Percentiles rank a stretch among this genome's conserved stretches.
Conservation (phyloP, 2,797 vertebrate species). For the Momotus momota region DNA sequence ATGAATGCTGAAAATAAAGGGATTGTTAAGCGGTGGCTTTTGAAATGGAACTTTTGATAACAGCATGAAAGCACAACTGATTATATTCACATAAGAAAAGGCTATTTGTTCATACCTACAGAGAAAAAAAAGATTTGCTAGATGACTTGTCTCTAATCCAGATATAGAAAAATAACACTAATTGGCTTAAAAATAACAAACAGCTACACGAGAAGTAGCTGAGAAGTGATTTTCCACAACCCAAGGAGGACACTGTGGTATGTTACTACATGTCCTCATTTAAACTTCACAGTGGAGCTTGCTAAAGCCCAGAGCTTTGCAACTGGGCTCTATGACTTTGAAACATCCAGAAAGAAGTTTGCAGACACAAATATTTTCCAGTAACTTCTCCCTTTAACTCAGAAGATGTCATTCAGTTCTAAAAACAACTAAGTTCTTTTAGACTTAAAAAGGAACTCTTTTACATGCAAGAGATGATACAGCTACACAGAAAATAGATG, state of each 20-base stretch:
- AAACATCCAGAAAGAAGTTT: neutral
- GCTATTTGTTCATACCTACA: slow-evolving; percentile 20
- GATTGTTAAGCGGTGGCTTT: neutral
- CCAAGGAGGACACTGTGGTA: neutral
- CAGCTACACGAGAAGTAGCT: neutral
- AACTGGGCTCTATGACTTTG: neutral
- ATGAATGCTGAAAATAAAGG: neutral
- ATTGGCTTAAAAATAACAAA: slow-evolving; percentile 16
- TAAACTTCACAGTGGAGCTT: neutral
- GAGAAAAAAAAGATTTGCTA: neutral
- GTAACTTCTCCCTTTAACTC: neutral
- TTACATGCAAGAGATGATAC: neutral
- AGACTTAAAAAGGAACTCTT: neutral
- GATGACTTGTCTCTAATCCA: neutral
- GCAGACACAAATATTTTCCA: neutral
- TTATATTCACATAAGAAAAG: slow-evolving; percentile 26
- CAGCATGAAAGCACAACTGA: slow-evolving; percentile 9
- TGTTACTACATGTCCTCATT: neutral
- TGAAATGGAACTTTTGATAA: neutral
- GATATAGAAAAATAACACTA: slow-evolving; percentile 34
- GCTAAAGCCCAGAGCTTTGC: neutral
- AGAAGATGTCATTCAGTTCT: neutral
- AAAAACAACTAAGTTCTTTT: neutral
- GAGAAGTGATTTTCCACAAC: neutral
- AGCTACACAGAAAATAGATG: neutral